Evolutionary conservation across 2,888 invertebrate genomes (phyloP).

Genomic region (Ormyrus labotus): DNA sequence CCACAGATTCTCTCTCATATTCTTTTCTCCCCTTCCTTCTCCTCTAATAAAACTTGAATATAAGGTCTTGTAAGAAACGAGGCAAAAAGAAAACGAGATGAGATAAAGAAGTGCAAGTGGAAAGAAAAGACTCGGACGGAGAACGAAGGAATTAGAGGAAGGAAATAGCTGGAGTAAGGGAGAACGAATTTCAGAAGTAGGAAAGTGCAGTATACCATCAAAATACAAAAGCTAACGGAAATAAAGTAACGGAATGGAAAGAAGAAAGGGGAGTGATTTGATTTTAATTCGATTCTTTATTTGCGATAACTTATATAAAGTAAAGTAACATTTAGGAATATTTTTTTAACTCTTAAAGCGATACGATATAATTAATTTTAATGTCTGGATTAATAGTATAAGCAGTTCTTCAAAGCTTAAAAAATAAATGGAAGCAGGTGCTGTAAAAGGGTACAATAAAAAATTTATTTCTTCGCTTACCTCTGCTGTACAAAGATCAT

Average conservation of each 20-base stretch:
- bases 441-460: too few species aligned
- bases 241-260: conserved; percentile 1
- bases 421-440: too few species aligned
- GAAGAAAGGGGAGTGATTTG: conserved; percentile 24
- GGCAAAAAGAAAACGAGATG: neutral
- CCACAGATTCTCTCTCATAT: conserved; percentile 3
- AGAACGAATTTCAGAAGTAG: conserved; percentile 12
- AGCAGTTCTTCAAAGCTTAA: too few species aligned
- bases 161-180: conserved; percentile 10
- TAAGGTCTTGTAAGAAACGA: conserved; percentile 15
- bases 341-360: too few species aligned
- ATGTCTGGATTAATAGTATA: too few species aligned
- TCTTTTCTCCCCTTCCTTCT: neutral
- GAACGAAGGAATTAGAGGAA: conserved; percentile 29
- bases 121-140: conserved; percentile 25
- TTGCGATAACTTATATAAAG: neutral
- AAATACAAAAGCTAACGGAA: conserved; percentile 3
- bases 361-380: too few species aligned
- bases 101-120: conserved; percentile 10
- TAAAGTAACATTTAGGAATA: too few species aligned
- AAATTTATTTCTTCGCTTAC: too few species aligned
- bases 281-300: conserved; percentile 46
- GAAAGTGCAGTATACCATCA: neutral
- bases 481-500: too few species aligned
- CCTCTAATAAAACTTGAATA: conserved; percentile 42